A percentile compares a stretch with the other conserved stretches of the same genome.
phyloP scores from a whole-genome alignment of 2,797 vertebrate genomes.

The Sebastes minor region DNA sequence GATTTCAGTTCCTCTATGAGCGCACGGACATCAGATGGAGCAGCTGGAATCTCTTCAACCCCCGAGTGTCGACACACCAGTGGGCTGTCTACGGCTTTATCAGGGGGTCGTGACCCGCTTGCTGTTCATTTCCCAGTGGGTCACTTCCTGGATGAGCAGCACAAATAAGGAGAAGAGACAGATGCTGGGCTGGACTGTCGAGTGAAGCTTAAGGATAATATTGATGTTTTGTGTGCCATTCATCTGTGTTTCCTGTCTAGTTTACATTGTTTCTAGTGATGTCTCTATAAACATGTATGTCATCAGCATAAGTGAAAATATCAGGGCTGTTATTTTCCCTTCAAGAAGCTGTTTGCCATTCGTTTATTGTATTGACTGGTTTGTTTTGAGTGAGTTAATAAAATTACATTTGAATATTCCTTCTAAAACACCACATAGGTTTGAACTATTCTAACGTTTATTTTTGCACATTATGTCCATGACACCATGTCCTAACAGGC shows the following conservation, averaged over 20 bases:
- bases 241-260: not conserved
- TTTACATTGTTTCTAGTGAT: not conserved
- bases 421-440: too few species aligned
- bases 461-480: too few species aligned
- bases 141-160: conserved; percentile 50
- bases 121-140: conserved; percentile 55
- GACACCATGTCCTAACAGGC: too few species aligned
- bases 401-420: too few species aligned
- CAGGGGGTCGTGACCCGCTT: conserved; percentile 32
- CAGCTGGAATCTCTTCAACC: conserved; percentile 53
- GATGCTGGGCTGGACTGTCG: conserved; percentile 12
- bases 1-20: not conserved
- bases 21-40: conserved; percentile 19
- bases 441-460: too few species aligned
- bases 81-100: conserved; percentile 11
- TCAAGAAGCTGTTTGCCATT: not conserved
- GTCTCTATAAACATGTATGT: not conserved
- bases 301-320: conserved; percentile 1
- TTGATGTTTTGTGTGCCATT: conserved; percentile 1
- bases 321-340: not conserved
- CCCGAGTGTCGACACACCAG: conserved; percentile 33
- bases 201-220: not conserved
- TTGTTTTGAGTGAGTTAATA: not conserved
- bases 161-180: conserved; percentile 43
- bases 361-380: not conserved